These are phyloP conservation scores for Cacatua alba DNA, from an alignment of 2,113 vertebrate genomes.

Conservation along the genomic window DNA sequence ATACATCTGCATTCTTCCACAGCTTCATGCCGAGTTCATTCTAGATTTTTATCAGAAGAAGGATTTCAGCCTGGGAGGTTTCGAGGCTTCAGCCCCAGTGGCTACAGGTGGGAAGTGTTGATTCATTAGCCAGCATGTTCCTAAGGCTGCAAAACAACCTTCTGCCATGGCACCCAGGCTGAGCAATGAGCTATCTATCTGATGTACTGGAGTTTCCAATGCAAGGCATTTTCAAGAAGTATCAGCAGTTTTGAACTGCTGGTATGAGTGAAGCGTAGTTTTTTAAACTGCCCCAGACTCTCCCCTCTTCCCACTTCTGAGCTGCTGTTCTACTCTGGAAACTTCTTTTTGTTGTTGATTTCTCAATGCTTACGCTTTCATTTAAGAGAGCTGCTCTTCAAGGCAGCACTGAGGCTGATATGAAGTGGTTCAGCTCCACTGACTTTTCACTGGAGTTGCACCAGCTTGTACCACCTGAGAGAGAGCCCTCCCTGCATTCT, in stretches of 20 bases:
- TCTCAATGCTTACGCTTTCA: neutral
- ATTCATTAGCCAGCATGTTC: neutral
- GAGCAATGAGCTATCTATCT: neutral
- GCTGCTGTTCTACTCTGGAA: neutral
- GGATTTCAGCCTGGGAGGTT: slow-evolving; percentile 36
- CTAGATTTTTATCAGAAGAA: slow-evolving; percentile 57
- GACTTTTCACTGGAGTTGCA: neutral
- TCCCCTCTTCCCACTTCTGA: neutral
- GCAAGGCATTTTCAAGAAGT: neutral
- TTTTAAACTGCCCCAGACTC: neutral
- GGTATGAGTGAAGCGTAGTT: neutral
- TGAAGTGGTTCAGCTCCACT: neutral
- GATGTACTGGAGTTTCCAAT: slow-evolving; percentile 1
- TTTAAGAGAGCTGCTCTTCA: neutral
- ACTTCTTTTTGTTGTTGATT: neutral
- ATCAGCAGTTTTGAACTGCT: slow-evolving; percentile 19
- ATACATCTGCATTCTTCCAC: slow-evolving; percentile 40
- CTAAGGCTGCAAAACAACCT: neutral
- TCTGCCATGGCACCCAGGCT: neutral
- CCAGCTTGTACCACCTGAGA: slow-evolving; percentile 46
- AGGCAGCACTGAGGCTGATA: neutral
- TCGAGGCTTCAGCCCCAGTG: neutral
- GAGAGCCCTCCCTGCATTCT: slow-evolving; percentile 1
- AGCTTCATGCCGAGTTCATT: slow-evolving; percentile 15
- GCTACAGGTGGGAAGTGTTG: slow-evolving; percentile 44